Evolutionary conservation across 1,140 invertebrate genomes (phyloP).

Genomic region (Varroa destructor): DNA sequence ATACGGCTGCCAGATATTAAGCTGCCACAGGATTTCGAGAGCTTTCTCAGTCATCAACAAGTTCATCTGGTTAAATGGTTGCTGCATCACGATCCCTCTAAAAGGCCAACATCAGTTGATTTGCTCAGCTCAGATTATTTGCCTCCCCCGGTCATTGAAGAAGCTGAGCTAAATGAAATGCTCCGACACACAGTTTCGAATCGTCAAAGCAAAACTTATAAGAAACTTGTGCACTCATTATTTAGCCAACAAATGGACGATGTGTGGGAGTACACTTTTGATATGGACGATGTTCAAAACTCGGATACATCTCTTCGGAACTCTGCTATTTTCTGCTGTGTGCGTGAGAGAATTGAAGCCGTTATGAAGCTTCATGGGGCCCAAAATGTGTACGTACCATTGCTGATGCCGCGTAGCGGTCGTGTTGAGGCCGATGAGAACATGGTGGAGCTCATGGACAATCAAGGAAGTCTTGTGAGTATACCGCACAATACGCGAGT

Average conservation of each 20-base stretch:
- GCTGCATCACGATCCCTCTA: slow-evolving; percentile 64
- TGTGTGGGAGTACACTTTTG: slow-evolving; percentile 60
- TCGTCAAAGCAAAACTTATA: slow-evolving; percentile 64
- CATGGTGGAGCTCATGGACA: slow-evolving; percentile 57
- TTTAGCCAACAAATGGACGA: slow-evolving; percentile 47
- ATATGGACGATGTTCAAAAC: slow-evolving; percentile 46
- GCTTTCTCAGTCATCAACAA: slow-evolving; percentile 42
- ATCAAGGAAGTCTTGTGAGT: slow-evolving; percentile 61
- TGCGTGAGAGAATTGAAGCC: slow-evolving; percentile 45
- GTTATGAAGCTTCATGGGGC: slow-evolving; percentile 64
- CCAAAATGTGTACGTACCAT: slow-evolving; percentile 54
- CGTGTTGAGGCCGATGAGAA: slow-evolving; percentile 47
- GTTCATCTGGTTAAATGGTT: slow-evolving; percentile 53
- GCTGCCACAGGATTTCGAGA: slow-evolving; percentile 52
- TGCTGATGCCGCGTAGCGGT: slow-evolving; percentile 57
- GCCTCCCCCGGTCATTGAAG: slow-evolving; percentile 61
- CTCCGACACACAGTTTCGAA: slow-evolving; percentile 60
- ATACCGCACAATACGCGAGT: slow-evolving; percentile 54
- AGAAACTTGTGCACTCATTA: slow-evolving; percentile 53
- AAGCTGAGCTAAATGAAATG: slow-evolving; percentile 60
- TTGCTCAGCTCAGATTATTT: slow-evolving; percentile 63
- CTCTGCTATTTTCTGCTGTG: slow-evolving; percentile 31
- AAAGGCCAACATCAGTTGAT: slow-evolving; percentile 66
- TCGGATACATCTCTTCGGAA: slow-evolving; percentile 32
- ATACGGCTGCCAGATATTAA: slow-evolving; percentile 53